Evolutionary conservation across 2,113 vertebrate genomes (phyloP).

Genomic region (Amblyornis subalaris): DNA sequence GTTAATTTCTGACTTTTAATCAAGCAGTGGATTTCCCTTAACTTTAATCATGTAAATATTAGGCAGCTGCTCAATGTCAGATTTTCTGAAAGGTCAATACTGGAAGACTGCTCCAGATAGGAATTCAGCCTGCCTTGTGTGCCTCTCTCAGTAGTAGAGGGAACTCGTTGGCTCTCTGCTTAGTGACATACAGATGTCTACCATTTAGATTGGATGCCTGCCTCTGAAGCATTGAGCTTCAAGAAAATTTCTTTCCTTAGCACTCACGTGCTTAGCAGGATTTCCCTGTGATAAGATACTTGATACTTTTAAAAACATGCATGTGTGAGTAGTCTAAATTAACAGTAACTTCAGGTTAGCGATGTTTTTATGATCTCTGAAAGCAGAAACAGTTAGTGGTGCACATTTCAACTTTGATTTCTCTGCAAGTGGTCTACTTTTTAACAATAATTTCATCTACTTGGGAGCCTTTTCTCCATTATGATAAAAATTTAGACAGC

Average conservation of each 20-base stretch:
- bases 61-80: neutral
- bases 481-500: neutral
- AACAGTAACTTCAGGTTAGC: neutral
- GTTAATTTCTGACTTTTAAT: neutral
- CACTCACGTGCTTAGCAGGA: neutral
- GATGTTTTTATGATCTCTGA: neutral
- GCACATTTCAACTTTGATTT: neutral
- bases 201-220: neutral
- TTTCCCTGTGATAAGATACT: neutral
- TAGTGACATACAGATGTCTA: neutral
- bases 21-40: neutral
- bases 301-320: neutral
- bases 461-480: neutral
- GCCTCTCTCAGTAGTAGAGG: neutral
- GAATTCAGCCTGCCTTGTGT: neutral
- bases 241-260: neutral
- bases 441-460: neutral
- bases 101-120: neutral
- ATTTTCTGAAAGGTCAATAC: neutral
- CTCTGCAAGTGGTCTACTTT: neutral
- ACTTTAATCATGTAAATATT: neutral
- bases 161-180: neutral
- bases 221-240: neutral
- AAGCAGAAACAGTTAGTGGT: neutral
- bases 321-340: neutral